A percentile compares a stretch with the other conserved stretches of the same genome.
phyloP scores from a whole-genome alignment of 2,888 invertebrate species.

The Morpho achilles region DNA sequence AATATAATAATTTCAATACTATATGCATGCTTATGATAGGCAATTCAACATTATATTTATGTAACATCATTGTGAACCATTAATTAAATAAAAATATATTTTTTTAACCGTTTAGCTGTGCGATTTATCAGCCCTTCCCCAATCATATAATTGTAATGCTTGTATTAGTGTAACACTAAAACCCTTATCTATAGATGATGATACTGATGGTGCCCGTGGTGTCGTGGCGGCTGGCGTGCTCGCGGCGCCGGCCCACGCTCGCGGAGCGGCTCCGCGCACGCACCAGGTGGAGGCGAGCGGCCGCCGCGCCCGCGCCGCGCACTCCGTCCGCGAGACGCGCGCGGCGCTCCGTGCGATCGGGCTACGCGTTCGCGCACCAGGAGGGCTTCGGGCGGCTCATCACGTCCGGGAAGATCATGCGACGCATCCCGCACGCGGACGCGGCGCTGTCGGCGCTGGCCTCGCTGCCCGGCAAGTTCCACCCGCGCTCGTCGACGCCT shows the following conservation, averaged over 20 bases:
- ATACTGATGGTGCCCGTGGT: conserved; percentile 95
- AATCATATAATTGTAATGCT: too few species aligned
- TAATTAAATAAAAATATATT: too few species aligned
- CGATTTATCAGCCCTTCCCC: too few species aligned
- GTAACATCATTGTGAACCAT: too few species aligned
- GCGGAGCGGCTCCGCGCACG: conserved; percentile 94
- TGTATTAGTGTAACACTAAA: too few species aligned
- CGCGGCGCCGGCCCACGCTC: conserved; percentile 93
- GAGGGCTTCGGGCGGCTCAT: conserved; percentile 98
- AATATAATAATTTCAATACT: background rate
- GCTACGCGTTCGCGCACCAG: conserved; percentile 98
- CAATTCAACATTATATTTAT: too few species aligned
- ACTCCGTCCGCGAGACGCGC: conserved; percentile 94
- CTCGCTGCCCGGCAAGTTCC: conserved; percentile 79
- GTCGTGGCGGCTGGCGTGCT: conserved; percentile 96
- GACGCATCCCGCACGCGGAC: conserved; percentile 87
- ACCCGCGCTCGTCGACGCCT: conserved; percentile 87
- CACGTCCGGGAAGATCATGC: conserved; percentile 97
- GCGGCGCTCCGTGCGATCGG: conserved; percentile 94
- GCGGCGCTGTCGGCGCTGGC: conserved; percentile 83
- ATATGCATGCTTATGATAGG: background rate
- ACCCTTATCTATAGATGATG: conserved; percentile 64
- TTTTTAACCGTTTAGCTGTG: too few species aligned
- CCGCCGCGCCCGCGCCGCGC: conserved; percentile 87
- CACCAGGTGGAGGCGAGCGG: conserved; percentile 83